phyloP scores from a whole-genome alignment of 2,888 invertebrate genomes.

The Cosmorhoe ocellata region DNA sequence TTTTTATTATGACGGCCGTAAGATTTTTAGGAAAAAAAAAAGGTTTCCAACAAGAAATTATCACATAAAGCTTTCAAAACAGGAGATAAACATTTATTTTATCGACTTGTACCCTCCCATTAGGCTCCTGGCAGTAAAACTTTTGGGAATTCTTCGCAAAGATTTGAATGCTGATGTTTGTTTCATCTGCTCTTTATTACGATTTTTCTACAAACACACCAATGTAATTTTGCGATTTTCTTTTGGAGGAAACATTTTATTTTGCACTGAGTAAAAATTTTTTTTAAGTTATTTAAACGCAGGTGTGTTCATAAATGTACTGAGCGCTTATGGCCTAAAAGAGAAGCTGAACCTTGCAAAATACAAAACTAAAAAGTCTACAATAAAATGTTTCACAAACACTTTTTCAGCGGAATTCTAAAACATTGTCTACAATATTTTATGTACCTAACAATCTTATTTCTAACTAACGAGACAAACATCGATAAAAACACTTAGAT shows the following conservation, averaged over 20 bases:
- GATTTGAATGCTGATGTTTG: conserved; percentile 23
- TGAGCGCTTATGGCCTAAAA: too few relatives aligned
- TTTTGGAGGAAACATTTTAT: background rate
- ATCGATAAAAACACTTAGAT: background rate
- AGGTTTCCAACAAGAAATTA: conserved; percentile 11
- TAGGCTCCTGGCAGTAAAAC: conserved; percentile 19
- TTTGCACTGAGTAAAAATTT: background rate
- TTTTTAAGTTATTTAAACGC: background rate
- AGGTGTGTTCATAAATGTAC: too few relatives aligned
- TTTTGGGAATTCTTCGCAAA: conserved; percentile 13
- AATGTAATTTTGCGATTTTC: conserved; percentile 2
- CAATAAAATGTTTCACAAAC: too few relatives aligned
- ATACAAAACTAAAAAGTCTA: too few relatives aligned
- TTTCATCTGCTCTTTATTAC: conserved; percentile 16
- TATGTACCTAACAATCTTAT: too few relatives aligned
- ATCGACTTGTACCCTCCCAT: conserved; percentile 20
- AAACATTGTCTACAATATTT: too few relatives aligned
- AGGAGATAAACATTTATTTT: conserved; percentile 22
- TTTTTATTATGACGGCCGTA: too few relatives aligned
- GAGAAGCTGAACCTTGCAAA: too few relatives aligned
- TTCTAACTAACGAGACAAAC: too few relatives aligned
- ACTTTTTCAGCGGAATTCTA: too few relatives aligned
- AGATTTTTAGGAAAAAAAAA: too few relatives aligned
- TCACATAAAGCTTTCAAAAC: conserved; percentile 16
- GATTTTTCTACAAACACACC: conserved; percentile 2